phyloP scores from a whole-genome alignment of 2,797 vertebrate genomes.

The Rachycentron canadum region DNA sequence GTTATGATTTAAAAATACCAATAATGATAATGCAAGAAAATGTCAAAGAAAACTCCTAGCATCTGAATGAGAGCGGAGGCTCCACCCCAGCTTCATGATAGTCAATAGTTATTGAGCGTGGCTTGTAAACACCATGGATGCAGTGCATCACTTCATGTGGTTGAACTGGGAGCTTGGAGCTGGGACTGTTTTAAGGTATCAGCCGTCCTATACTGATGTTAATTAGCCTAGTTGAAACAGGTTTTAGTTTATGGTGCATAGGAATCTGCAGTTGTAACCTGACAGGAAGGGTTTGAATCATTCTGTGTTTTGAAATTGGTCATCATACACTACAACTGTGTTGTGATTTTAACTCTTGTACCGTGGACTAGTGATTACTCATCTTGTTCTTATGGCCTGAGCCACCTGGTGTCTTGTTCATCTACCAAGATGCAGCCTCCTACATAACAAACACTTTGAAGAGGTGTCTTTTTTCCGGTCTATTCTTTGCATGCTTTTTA shows the following conservation, averaged over 20 bases:
- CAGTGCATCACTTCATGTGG: neutral
- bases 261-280: neutral
- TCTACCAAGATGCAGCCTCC: conserved; percentile 56
- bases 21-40: conserved; percentile 21
- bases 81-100: neutral
- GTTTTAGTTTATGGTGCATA: neutral
- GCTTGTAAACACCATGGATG: neutral
- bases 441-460: conserved; percentile 61
- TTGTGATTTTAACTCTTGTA: conserved; percentile 39
- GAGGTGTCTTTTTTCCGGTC: conserved; percentile 22
- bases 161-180: neutral
- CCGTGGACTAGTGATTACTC: conserved; percentile 54
- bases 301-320: neutral
- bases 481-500: conserved; percentile 29
- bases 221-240: neutral
- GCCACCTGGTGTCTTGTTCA: conserved; percentile 64
- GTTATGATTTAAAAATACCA: conserved; percentile 25
- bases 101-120: conserved; percentile 7
- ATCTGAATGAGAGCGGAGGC: conserved; percentile 20
- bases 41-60: conserved; percentile 7
- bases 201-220: neutral
- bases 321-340: conserved; percentile 4
- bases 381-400: conserved; percentile 44
- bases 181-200: neutral
- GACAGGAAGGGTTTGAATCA: conserved; percentile 17